Conservation (phyloP, 2,797 vertebrate species). For the Spizella passerina region DNA sequence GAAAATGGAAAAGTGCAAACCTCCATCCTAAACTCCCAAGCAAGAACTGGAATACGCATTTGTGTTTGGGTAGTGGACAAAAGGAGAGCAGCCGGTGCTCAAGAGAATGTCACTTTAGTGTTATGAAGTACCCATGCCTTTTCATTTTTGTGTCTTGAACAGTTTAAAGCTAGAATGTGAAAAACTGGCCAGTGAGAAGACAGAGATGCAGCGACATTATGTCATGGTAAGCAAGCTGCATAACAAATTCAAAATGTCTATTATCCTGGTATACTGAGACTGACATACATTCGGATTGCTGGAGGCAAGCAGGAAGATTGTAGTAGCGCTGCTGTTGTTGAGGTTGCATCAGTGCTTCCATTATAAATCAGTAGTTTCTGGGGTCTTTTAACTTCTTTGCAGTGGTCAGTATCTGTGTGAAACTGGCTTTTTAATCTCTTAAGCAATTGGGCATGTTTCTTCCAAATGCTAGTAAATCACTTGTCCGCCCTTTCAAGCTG, state of each 20-base stretch:
- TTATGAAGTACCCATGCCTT: constrained; percentile 33
- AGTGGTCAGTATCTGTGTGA: not conserved
- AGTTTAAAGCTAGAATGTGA: constrained; percentile 97
- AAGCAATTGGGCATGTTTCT: not conserved
- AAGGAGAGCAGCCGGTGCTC: not conserved
- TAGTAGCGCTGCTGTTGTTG: not conserved
- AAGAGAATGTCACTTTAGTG: not conserved
- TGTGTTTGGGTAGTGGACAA: not conserved
- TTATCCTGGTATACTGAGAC: constrained; percentile 45
- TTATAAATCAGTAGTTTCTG: constrained; percentile 52
- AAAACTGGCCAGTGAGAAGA: constrained; percentile 95
- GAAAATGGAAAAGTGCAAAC: not conserved
- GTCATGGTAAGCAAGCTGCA: constrained; percentile 90
- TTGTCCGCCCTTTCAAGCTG: not conserved
- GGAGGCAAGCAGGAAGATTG: constrained; percentile 22
- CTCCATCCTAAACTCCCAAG: not conserved
- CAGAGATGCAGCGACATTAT: constrained; percentile 97
- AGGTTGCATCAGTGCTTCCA: constrained; percentile 23
- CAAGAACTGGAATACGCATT: not conserved
- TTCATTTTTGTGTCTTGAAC: constrained; percentile 57
- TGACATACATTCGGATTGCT: constrained; percentile 23
- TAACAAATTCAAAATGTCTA: constrained; percentile 60
- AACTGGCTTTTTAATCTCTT: constrained; percentile 16
- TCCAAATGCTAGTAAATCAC: not conserved
- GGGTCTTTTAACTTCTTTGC: constrained; percentile 22